A percentile compares a stretch with the other conserved stretches of the same genome.
Conservation (phyloP, 2,113 vertebrate species). For the Sceloporus undulatus region DNA sequence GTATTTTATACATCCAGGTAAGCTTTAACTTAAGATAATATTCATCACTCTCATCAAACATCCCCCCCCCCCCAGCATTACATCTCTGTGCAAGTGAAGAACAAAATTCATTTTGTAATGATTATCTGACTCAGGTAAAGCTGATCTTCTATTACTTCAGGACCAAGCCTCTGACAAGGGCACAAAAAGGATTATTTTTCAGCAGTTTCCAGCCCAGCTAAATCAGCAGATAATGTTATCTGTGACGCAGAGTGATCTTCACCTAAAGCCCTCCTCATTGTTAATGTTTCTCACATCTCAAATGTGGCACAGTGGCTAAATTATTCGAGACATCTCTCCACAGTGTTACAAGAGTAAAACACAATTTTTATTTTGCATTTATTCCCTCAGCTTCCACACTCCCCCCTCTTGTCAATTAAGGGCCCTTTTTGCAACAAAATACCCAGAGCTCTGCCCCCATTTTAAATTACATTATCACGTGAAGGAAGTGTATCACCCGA, state of each 20-base stretch:
- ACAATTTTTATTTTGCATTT: conserved; percentile 35
- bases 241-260: conserved; percentile 78
- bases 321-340: conserved; percentile 48
- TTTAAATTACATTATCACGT: not conserved
- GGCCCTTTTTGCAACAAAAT: conserved; percentile 46
- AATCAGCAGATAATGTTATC: conserved; percentile 84
- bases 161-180: conserved; percentile 86
- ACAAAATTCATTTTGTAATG: conserved; percentile 92
- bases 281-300: conserved; percentile 75
- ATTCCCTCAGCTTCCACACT: conserved; percentile 34
- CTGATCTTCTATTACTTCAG: conserved; percentile 87
- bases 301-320: conserved; percentile 66
- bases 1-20: conserved; percentile 76
- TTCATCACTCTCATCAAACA: conserved; percentile 81
- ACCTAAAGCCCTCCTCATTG: conserved; percentile 75
- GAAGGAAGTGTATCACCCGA: conserved; percentile 29
- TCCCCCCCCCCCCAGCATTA: conserved; percentile 82
- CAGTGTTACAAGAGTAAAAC: conserved; percentile 45
- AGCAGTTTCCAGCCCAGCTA: conserved; percentile 81
- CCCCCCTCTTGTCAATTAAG: conserved; percentile 46
- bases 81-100: conserved; percentile 80
- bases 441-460: not conserved
- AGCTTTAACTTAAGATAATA: conserved; percentile 85
- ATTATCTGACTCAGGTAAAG: conserved; percentile 92
- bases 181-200: conserved; percentile 85